Base-by-base conservation (phyloP, 2,797 vertebrate species). In the Pseudochaenichthys georgianus region DNA sequence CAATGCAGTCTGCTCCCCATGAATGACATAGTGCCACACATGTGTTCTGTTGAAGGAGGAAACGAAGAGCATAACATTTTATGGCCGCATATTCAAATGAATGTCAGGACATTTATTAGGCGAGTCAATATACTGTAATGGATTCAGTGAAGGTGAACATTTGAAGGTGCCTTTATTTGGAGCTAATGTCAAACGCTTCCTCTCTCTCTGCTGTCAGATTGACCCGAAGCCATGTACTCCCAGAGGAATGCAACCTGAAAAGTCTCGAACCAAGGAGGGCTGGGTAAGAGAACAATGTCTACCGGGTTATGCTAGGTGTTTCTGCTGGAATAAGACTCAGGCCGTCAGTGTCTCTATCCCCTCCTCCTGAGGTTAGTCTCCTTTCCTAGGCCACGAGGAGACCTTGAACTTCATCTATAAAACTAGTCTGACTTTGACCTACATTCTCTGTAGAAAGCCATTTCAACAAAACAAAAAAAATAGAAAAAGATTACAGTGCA, bases 191-290 rank as follows among this genome's bases (percentile, higher is more conserved):
- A 83, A 86, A 75, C 34, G 3, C 75, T 85, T 78, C 89, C 42
- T 88, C 68, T 80, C 31, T 73, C 28, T 76, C 21, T 88, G 64
- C 77, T 80, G 57, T 70, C 94, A 99, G 98, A 99, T 99, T 88
- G 98, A 99, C 93, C 98, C 98, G 82, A 99, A 99, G 96, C 98
- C 98, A 87, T 99, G 98, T 87, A 99, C 98, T 70, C 98, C 98
- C 75, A 95, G 98, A 90, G 98, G 98, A 94, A 99, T 99, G 98
- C 98, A 99, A 81, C 97, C 98, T 21, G 98, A 99, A 93, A 96
- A 98, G 93, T 95, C 97, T 73, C 95, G 97, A 88, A 95, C 96
- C 57, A 98, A 98, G 94, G 98, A 99, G 85, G 97, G 97, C 95
- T 99, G 98, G 98, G 98, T 99, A 96, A 98, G 97, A 87, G 68